Conservation (phyloP, 2,113 vertebrate species). For the Paramormyrops kingsleyae region DNA sequence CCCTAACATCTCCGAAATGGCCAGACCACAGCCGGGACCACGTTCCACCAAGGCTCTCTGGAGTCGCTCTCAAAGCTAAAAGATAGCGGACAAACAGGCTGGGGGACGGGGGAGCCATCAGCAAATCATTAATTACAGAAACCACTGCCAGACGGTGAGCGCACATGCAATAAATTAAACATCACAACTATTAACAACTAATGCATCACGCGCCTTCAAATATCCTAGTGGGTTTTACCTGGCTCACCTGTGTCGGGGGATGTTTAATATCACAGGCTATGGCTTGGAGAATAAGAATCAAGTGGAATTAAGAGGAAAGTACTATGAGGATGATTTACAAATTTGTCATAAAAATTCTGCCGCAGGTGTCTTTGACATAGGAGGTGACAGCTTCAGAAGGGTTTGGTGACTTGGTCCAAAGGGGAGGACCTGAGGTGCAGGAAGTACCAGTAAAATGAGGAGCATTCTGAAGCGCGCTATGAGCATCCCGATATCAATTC, state of each 20-base stretch:
- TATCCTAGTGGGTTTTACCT: background rate
- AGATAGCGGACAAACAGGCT: background rate
- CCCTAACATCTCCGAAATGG: background rate
- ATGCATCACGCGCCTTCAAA: background rate
- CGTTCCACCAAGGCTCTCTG: background rate
- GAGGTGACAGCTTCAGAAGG: background rate
- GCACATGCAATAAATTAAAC: conserved; percentile 18
- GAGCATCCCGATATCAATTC: background rate
- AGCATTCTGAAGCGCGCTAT: background rate
- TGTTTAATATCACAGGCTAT: background rate
- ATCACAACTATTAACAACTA: background rate
- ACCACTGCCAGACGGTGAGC: background rate
- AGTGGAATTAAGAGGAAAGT: background rate
- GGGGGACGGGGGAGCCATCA: background rate
- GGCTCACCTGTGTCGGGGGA: background rate
- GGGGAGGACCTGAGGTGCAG: background rate
- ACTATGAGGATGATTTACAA: background rate
- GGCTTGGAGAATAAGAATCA: background rate
- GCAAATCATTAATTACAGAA: conserved; percentile 8
- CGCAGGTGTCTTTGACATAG: background rate
- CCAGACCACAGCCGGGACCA: background rate
- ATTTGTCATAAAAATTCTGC: background rate
- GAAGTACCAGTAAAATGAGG: background rate
- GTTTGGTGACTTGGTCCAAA: background rate
- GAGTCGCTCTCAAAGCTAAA: background rate